Evolutionary conservation across 2,113 vertebrate genomes (phyloP).

Genomic region (Hypomesus transpacificus): DNA sequence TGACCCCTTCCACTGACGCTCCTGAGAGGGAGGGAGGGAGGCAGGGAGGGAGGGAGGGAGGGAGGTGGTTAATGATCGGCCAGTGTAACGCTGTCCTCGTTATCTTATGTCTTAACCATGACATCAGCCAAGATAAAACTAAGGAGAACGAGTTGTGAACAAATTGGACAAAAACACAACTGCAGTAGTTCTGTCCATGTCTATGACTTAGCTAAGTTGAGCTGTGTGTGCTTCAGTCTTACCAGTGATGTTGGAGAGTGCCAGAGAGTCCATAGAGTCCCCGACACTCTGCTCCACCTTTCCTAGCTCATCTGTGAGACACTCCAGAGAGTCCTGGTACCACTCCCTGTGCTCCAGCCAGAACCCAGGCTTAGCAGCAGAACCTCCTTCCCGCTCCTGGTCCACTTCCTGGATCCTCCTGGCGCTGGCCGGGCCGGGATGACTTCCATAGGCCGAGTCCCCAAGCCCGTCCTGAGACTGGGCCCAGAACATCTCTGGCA

Average conservation of each 20-base stretch:
- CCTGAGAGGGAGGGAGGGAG: conserved; percentile 63
- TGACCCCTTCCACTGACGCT: conserved; percentile 86
- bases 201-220: not conserved
- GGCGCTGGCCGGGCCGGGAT: conserved; percentile 90
- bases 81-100: too few relatives aligned
- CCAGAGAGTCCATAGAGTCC: conserved; percentile 92
- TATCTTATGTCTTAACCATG: too few relatives aligned
- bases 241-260: conserved; percentile 97
- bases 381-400: conserved; percentile 72
- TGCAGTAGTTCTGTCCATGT: not conserved
- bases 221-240: conserved; percentile 33
- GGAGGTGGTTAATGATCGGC: too few relatives aligned
- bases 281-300: conserved; percentile 82
- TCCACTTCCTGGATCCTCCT: conserved; percentile 90
- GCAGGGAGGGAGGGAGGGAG: not conserved
- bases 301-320: conserved; percentile 84
- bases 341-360: conserved; percentile 78
- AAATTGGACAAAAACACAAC: not conserved
- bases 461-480: conserved; percentile 94
- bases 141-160: not conserved
- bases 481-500: conserved; percentile 91
- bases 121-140: too few relatives aligned
- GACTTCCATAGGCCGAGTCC: conserved; percentile 93
- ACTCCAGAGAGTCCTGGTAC: conserved; percentile 89
- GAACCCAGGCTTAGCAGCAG: conserved; percentile 51